Percentiles rank a stretch among this genome's conserved stretches.
phyloP scores from a whole-genome alignment of 2,113 vertebrate species.

The Perca flavescens region DNA sequence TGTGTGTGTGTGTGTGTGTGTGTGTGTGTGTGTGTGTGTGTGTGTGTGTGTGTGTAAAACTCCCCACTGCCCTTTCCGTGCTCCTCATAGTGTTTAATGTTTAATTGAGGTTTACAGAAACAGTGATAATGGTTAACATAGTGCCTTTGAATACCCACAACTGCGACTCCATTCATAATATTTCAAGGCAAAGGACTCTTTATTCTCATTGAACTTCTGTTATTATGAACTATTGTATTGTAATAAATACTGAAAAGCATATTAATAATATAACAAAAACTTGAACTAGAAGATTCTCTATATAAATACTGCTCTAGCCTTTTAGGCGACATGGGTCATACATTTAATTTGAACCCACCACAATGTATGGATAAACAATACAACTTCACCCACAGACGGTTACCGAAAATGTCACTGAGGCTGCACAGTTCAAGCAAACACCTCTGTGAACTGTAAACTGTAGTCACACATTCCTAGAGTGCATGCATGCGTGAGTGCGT shows the following conservation, averaged over 20 bases:
- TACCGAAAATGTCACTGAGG: constrained; percentile 1
- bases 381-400: not conserved
- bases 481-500: not conserved
- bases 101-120: constrained; percentile 54
- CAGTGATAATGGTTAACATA: constrained; percentile 60
- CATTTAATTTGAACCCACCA: not conserved
- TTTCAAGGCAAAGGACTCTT: not conserved
- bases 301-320: not conserved
- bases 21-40: constrained; percentile 6
- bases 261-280: not conserved
- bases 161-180: constrained; percentile 34
- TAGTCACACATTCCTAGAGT: constrained; percentile 34
- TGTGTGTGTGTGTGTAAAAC: constrained; percentile 7
- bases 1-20: not conserved
- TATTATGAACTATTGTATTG: not conserved
- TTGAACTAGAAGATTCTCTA: not conserved
- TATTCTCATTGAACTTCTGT: not conserved
- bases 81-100: constrained; percentile 56
- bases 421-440: constrained; percentile 17
- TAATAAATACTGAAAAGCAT: not conserved
- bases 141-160: constrained; percentile 23
- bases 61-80: not conserved
- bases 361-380: not conserved
- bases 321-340: not conserved
- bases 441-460: not conserved